Evolutionary conservation across 2,797 vertebrate genomes (phyloP).

Genomic region (Ibycter americanus): DNA sequence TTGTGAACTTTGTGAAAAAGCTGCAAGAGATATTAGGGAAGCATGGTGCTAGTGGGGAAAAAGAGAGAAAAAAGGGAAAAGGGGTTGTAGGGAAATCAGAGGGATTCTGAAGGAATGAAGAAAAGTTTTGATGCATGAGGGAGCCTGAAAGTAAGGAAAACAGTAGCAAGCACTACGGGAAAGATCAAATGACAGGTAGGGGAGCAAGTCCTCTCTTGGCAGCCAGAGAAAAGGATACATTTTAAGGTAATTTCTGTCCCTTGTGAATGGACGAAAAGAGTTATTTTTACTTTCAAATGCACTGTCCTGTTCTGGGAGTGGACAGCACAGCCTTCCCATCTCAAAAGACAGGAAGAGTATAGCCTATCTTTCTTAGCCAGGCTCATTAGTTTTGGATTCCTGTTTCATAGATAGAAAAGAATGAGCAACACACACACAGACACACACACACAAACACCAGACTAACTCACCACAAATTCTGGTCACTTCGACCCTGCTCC

Average conservation of each 20-base stretch:
- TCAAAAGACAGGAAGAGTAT: neutral
- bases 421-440: neutral
- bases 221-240: neutral
- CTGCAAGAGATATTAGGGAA: neutral
- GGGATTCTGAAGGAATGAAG: neutral
- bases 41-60: fast-evolving
- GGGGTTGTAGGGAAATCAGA: neutral
- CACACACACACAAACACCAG: neutral
- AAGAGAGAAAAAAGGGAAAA: neutral
- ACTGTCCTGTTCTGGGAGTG: neutral
- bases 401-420: neutral
- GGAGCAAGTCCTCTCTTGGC: neutral
- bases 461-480: neutral
- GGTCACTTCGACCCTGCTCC: neutral
- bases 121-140: neutral
- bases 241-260: neutral
- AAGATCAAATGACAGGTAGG: neutral
- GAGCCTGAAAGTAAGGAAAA: neutral
- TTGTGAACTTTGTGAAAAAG: neutral
- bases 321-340: neutral
- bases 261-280: neutral
- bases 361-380: neutral
- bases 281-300: neutral
- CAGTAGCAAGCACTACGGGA: neutral
- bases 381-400: neutral